phyloP scores from a whole-genome alignment of 2,888 invertebrate species.

The Erebia epiphron region DNA sequence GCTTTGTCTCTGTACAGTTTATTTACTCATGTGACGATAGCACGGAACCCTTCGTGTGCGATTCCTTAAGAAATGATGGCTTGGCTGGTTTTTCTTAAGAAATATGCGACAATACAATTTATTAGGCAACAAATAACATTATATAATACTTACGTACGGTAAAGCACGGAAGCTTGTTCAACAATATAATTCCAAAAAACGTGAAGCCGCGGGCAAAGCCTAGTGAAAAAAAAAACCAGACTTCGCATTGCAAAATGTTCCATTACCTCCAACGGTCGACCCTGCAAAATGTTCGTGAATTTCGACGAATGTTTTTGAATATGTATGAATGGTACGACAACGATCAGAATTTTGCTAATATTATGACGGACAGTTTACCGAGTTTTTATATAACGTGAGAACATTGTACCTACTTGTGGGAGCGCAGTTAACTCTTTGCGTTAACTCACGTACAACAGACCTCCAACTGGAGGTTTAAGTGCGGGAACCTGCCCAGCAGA shows the following conservation, averaged over 20 bases:
- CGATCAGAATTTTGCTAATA: conserved; percentile 1
- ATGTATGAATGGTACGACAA: conserved; percentile 13
- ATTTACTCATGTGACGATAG: too few species aligned
- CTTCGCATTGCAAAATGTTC: conserved; percentile 7
- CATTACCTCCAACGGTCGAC: conserved; percentile 6
- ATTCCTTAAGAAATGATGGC: too few species aligned
- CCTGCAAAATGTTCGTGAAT: conserved; percentile 17
- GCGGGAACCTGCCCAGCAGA: too few species aligned
- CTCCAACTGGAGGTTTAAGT: too few species aligned
- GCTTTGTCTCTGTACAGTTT: too few species aligned
- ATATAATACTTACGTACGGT: neutral
- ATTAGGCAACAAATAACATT: too few species aligned
- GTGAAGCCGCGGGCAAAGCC: neutral
- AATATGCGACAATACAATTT: too few species aligned
- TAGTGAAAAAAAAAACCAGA: conserved; percentile 5
- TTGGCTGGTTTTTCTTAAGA: too few species aligned
- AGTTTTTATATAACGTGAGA: neutral
- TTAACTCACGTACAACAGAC: too few species aligned
- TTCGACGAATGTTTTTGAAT: conserved; percentile 14
- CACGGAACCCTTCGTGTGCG: too few species aligned
- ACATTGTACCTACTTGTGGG: too few species aligned
- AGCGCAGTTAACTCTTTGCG: too few species aligned
- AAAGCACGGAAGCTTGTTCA: neutral
- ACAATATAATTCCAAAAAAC: neutral
- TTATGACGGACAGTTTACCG: neutral